A percentile compares a stretch with the other conserved stretches of the same genome.
Conservation (phyloP, 1,140 invertebrate species). For the Leptopilina clavipes region DNA sequence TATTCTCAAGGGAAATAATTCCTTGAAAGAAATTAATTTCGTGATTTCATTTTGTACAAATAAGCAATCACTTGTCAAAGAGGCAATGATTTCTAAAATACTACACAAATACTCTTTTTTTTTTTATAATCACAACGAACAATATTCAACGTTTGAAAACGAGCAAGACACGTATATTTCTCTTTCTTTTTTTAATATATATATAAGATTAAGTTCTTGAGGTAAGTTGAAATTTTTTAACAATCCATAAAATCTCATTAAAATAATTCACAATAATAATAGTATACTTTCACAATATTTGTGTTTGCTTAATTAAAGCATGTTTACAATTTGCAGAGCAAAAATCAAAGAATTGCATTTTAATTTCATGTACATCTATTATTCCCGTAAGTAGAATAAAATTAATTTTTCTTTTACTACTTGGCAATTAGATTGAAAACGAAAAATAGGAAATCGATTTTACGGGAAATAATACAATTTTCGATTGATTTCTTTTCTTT, state of each 20-base stretch:
- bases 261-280: conserved; percentile 22
- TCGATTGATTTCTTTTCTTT: neutral
- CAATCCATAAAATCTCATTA: conserved; percentile 22
- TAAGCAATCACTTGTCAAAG: conserved; percentile 6
- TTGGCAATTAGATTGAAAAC: neutral
- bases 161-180: conserved; percentile 7
- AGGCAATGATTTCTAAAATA: conserved; percentile 8
- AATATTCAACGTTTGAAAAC: conserved; percentile 22
- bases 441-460: neutral
- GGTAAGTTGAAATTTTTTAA: conserved; percentile 9
- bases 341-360: neutral
- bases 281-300: conserved; percentile 26
- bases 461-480: conserved; percentile 9
- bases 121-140: conserved; percentile 19
- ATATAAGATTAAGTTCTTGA: conserved; percentile 11
- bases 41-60: conserved; percentile 7
- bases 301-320: neutral
- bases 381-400: neutral
- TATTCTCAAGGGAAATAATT: neutral
- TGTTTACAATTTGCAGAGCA: neutral
- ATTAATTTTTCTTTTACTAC: neutral
- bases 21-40: conserved; percentile 4
- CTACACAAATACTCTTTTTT: conserved; percentile 28
- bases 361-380: neutral
- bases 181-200: neutral